These are phyloP conservation scores for Cepaea nemoralis DNA, from an alignment of 1,140 invertebrate species.

Conservation along the genomic window DNA sequence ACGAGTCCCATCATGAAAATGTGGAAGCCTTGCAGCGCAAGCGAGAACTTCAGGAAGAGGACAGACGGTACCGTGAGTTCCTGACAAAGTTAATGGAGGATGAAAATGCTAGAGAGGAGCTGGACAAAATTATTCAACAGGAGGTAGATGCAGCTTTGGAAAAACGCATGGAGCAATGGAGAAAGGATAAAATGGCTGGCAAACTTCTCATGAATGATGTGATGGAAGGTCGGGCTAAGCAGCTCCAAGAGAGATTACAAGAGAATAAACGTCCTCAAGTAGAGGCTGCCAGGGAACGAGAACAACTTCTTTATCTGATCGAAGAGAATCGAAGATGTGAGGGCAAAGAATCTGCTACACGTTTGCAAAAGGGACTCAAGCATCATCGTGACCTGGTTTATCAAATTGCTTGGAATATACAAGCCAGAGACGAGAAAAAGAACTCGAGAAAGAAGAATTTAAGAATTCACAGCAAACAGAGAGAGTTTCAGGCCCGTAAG, in stretches of 20 bases:
- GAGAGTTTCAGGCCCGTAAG: too few species aligned
- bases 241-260: slow-evolving; percentile 67
- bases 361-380: too few species aligned
- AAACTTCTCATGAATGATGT: slow-evolving; percentile 68
- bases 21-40: slow-evolving; percentile 68
- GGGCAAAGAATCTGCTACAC: too few species aligned
- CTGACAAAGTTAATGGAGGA: slow-evolving; percentile 65
- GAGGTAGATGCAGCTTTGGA: slow-evolving; percentile 71
- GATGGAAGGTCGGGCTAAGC: slow-evolving; percentile 57
- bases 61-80: slow-evolving; percentile 66
- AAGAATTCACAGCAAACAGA: too few species aligned
- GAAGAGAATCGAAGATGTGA: too few species aligned
- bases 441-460: too few species aligned
- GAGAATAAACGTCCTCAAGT: too few species aligned
- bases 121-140: slow-evolving; percentile 64
- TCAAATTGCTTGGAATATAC: too few species aligned
- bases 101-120: slow-evolving; percentile 66
- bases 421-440: too few species aligned
- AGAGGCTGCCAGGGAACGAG: too few species aligned
- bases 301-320: too few species aligned
- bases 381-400: too few species aligned
- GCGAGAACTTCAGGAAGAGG: slow-evolving; percentile 68
- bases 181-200: slow-evolving; percentile 62
- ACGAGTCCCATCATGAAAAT: slow-evolving; percentile 69
- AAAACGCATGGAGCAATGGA: slow-evolving; percentile 68